These are phyloP conservation scores for Lycia hirtaria DNA, from an alignment of 2,888 invertebrate species.

Conservation along the genomic window DNA sequence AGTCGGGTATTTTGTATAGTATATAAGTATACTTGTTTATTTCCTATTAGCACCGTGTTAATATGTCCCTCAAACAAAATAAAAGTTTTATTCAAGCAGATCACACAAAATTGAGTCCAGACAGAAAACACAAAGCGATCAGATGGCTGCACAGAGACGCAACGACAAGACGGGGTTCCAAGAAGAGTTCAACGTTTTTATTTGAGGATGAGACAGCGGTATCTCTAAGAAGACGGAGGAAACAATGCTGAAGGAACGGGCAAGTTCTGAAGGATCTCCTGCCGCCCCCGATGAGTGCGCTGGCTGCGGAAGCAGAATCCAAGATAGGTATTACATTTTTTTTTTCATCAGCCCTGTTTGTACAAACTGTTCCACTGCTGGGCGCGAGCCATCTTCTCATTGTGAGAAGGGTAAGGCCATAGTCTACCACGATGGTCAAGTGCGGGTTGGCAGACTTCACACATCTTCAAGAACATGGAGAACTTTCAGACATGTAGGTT, in stretches of 20 bases:
- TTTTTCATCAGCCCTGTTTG: no score
- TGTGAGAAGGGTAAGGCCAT: no score
- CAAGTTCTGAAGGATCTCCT: slow-evolving; percentile 81
- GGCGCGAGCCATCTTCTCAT: not conserved
- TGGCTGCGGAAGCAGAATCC: slow-evolving; percentile 87
- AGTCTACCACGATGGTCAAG: no score
- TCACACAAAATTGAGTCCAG: slow-evolving; percentile 34
- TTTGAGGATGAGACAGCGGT: slow-evolving; percentile 70
- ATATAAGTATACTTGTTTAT: no score
- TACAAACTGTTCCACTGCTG: no score
- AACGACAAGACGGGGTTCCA: slow-evolving; percentile 46
- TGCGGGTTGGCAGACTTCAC: no score
- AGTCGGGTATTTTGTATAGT: no score
- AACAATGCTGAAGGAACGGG: slow-evolving; percentile 89
- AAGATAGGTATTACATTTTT: no score
- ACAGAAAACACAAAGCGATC: slow-evolving; percentile 19
- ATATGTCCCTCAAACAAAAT: not conserved
- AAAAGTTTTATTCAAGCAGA: slow-evolving; percentile 19
- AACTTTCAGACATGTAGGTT: no score
- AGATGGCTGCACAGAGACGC: slow-evolving; percentile 58
- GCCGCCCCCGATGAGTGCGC: slow-evolving; percentile 83
- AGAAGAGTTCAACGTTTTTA: slow-evolving; percentile 63
- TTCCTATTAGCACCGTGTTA: no score
- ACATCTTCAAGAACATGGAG: no score
- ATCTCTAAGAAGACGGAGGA: slow-evolving; percentile 59